Conservation (phyloP, 35 echinoderm and acorn worm genomes). For the Lytechinus pictus region DNA sequence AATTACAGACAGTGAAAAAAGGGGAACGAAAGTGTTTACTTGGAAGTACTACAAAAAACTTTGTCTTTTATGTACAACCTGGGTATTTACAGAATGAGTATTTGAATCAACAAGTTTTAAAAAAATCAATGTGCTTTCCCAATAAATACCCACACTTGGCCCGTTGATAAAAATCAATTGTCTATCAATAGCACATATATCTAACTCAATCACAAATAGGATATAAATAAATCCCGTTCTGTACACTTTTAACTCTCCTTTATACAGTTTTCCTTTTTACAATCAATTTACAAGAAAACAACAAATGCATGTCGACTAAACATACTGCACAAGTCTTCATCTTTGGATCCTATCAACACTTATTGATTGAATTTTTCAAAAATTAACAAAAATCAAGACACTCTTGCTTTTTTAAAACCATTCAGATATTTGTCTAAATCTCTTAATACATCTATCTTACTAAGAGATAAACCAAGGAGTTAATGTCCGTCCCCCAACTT, state of each 20-base stretch:
- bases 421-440: too few relatives aligned
- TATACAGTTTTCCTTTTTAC: background rate
- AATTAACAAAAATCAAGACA: background rate
- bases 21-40: constrained; percentile 46
- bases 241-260: constrained; percentile 52
- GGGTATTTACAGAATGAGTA: constrained; percentile 35
- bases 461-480: too few relatives aligned
- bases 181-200: constrained; percentile 48
- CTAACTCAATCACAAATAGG: constrained; percentile 32
- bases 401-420: background rate
- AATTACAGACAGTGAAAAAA: constrained; percentile 56
- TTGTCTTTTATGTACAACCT: constrained; percentile 45
- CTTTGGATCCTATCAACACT: background rate
- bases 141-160: constrained; percentile 41
- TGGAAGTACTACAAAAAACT: constrained; percentile 54
- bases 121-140: constrained; percentile 43
- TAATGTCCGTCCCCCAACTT: too few relatives aligned
- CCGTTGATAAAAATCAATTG: constrained; percentile 43
- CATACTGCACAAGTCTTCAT: background rate
- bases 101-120: constrained; percentile 34
- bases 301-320: background rate
- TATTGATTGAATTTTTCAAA: background rate
- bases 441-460: too few relatives aligned
- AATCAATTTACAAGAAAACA: background rate
- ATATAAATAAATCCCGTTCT: constrained; percentile 46